A percentile compares a stretch with the other conserved stretches of the same genome.
Conservation (phyloP, 2,797 vertebrate genomes). For the Falco novaeseelandiae region DNA sequence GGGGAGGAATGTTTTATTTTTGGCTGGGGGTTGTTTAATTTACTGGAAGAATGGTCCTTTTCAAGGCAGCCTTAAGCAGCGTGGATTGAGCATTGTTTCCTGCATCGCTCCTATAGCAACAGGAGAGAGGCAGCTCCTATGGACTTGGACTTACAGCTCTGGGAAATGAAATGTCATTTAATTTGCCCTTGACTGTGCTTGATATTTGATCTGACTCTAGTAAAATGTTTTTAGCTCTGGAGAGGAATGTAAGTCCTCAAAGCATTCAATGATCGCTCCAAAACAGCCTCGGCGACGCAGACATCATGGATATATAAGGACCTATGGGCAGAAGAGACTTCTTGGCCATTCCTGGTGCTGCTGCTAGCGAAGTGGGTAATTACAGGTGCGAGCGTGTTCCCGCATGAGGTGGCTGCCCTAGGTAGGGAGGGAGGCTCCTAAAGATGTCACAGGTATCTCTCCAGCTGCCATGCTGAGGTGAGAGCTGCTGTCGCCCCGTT, state of each 20-base stretch:
- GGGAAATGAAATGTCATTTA: conserved; percentile 30
- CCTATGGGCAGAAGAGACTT: background rate
- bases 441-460: background rate
- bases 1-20: background rate
- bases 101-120: background rate
- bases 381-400: background rate
- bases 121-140: background rate
- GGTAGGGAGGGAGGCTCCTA: background rate
- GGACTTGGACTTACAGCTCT: background rate
- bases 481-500: accelerated
- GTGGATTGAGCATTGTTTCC: background rate
- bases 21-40: background rate
- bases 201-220: conserved; percentile 36
- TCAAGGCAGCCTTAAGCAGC: background rate
- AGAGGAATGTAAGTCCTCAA: background rate
- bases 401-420: background rate
- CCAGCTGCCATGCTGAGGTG: background rate
- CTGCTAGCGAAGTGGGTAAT: background rate
- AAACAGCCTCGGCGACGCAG: background rate
- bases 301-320: background rate
- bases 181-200: background rate
- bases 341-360: background rate
- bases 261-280: background rate
- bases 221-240: conserved; percentile 13
- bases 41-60: background rate